Evolutionary conservation across 2,797 vertebrate species (phyloP).

Genomic region (Poecile montanus): DNA sequence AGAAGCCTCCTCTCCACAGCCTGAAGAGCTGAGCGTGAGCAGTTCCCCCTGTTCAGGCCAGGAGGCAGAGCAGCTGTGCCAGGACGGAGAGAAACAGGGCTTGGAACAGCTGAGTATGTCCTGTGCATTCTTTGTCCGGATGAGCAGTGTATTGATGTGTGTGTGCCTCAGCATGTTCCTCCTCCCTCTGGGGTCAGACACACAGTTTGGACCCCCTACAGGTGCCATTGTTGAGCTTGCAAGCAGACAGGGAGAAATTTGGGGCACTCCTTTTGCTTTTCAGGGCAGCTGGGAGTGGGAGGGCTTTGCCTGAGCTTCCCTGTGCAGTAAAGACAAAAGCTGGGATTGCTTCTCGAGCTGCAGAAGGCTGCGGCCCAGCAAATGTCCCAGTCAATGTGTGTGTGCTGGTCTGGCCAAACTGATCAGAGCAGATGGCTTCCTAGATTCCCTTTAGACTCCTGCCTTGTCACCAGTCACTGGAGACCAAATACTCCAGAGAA

Average conservation of each 20-base stretch:
- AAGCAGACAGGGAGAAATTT: neutral
- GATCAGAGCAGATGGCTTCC: neutral
- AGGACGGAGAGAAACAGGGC: constrained; percentile 84
- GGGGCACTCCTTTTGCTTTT: neutral
- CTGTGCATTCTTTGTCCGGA: too few relatives aligned
- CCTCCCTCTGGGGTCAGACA: neutral
- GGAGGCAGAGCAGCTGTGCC: constrained; percentile 73
- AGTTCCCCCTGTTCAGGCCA: constrained; percentile 82
- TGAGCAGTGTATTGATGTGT: accelerated
- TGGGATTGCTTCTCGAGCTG: neutral
- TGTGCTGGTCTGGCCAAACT: neutral
- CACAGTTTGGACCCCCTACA: neutral
- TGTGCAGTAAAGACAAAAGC: too few relatives aligned
- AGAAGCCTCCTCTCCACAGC: constrained; percentile 86
- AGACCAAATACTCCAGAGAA: too few relatives aligned
- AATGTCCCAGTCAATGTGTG: neutral
- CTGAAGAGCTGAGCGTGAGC: constrained; percentile 87
- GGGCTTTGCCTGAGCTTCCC: neutral
- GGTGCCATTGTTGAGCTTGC: neutral
- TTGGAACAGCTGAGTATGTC: constrained; percentile 90
- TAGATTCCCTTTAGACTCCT: too few relatives aligned
- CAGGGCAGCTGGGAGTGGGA: neutral
- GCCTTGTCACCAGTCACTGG: too few relatives aligned
- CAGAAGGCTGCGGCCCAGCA: neutral
- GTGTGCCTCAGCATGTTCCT: neutral